These are phyloP conservation scores for Pollenia amentaria DNA, from an alignment of 2,888 invertebrate genomes.

Conservation along the genomic window DNA sequence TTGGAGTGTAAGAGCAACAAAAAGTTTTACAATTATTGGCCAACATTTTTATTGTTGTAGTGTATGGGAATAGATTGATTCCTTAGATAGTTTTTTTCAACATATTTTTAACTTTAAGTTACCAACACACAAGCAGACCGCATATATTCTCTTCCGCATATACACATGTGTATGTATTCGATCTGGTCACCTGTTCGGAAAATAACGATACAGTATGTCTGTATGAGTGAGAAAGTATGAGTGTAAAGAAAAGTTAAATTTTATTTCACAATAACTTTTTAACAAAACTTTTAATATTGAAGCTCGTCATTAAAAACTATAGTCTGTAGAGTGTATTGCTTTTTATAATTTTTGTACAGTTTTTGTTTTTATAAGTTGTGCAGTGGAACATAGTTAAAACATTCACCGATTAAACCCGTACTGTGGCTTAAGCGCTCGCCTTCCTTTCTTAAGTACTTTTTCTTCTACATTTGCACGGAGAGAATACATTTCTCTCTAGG, in stretches of 20 bases:
- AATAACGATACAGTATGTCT: not conserved
- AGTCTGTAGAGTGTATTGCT: no score
- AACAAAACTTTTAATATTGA: not conserved
- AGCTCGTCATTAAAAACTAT: no score
- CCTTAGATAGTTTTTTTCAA: slow-evolving; percentile 34
- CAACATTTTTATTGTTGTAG: slow-evolving; percentile 25
- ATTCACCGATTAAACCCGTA: no score
- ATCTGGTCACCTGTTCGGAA: slow-evolving; percentile 5
- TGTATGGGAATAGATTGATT: slow-evolving; percentile 10
- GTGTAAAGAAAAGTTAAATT: not conserved
- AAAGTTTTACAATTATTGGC: slow-evolving; percentile 26
- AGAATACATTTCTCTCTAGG: no score
- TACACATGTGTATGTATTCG: not conserved
- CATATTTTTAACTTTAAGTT: slow-evolving; percentile 31
- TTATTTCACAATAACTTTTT: slow-evolving; percentile 3
- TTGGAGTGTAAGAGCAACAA: not conserved
- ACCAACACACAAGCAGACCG: not conserved
- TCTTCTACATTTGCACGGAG: no score
- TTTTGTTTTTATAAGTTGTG: no score
- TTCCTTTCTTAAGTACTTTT: no score
- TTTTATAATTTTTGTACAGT: no score
- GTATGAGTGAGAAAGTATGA: not conserved
- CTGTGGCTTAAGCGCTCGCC: no score
- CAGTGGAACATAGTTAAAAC: no score
- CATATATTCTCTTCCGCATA: not conserved